Evolutionary conservation across 2,888 invertebrate species (phyloP), one percentile per base, ranked within the genome.

Genomic region (Ennomos fuscantarius): DNA sequence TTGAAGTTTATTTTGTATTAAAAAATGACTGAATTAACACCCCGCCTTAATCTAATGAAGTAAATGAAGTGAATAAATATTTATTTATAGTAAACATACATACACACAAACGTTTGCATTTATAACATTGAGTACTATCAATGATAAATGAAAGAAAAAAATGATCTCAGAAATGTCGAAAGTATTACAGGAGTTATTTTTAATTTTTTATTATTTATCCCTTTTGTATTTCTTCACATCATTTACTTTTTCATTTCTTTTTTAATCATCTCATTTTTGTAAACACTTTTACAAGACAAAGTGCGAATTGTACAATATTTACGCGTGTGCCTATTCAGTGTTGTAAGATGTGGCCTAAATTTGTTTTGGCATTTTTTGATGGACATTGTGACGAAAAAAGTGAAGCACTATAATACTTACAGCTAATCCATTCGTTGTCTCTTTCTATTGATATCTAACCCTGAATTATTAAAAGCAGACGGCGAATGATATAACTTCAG

Each of bases 301-400:
- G 42, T 55, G 64, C 48, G 34, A 48, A 44, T 55, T 58, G 55
- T 64, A 65, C 48, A 62, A 60, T 59, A 63, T 54, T 11, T 62
- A 60, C 66, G 68, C 66, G 68, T 69, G 79, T 81, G 80, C 82
- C 81, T 82, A 76, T 72, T 72, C 45, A 50, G 67, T 79, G 76
- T 75, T 68, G 69, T 74, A 46, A 48, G 34, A 67, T 50, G 55
- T 62, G 77, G 81, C 80, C 80, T 80, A 76, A 64, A 62, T 50
- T 69, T 55, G 13, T 36, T 55, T 60, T 60, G 57, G 53, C 68
- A 55, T 68, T 65, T 65, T 66, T 61, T 52, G 55, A 61, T 70
- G 60, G 47, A 55, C 12, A 46, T 46, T 60, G 68, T 66, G 66
- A 65, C 60, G 62, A 66, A 62, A 73, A 24, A 68, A 68, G 11